Conservation (phyloP, 2,797 vertebrate species). For the Brachyalestes nurse region DNA sequence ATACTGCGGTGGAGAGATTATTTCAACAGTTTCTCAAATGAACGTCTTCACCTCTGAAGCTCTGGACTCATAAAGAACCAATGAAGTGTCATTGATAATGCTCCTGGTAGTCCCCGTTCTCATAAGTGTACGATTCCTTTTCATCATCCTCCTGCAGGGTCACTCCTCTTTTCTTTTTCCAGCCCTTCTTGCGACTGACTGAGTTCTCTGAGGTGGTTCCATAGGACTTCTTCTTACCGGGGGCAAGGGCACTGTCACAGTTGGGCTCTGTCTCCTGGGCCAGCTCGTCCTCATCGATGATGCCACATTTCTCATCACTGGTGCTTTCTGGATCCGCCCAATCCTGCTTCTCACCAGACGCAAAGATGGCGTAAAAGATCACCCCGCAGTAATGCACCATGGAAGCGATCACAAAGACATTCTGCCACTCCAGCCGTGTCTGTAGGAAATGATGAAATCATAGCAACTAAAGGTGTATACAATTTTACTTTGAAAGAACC, state of each 20-base stretch:
- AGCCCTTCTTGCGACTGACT: conserved; percentile 75
- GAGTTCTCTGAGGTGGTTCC: conserved; percentile 86
- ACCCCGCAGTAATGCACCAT: conserved; percentile 96
- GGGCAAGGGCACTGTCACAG: conserved; percentile 75
- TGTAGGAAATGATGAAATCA: conserved; percentile 60
- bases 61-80: conserved; percentile 15
- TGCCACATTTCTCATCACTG: conserved; percentile 92
- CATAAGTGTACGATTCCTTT: conserved; percentile 73
- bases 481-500: too few relatives aligned
- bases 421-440: conserved; percentile 98
- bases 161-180: conserved; percentile 80
- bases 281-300: conserved; percentile 92
- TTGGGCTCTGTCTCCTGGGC: conserved; percentile 90
- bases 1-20: conserved; percentile 9
- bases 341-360: conserved; percentile 96
- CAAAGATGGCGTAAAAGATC: conserved; percentile 96
- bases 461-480: background rate
- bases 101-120: conserved; percentile 84
- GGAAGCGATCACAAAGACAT: conserved; percentile 94
- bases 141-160: conserved; percentile 82
- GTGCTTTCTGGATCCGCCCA: conserved; percentile 94
- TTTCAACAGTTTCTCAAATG: conserved; percentile 21
- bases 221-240: conserved; percentile 81
- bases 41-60: conserved; percentile 33
- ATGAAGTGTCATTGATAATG: conserved; percentile 74